Base-by-base conservation (phyloP, 2,888 invertebrate genomes). In the Pollenia amentaria region DNA sequence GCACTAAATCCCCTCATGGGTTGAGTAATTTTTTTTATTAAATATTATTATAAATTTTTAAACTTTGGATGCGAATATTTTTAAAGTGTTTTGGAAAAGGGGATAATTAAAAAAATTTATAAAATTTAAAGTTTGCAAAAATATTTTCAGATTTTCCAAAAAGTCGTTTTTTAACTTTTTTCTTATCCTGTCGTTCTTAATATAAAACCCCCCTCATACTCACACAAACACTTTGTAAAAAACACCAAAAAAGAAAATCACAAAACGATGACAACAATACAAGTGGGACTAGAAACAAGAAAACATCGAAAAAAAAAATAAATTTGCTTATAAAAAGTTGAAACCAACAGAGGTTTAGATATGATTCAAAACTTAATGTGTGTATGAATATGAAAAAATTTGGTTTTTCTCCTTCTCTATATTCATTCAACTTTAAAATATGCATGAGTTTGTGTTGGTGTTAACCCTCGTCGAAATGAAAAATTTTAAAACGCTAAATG, bases 191-290 rank as follows among this genome's bases (percentile, higher is more conserved):
- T 2, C 21, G 1, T 53, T 10, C 10, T 55, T 8, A 18, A 55
- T 57, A 57, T 38, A 62, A 62, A 62, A 62, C 3, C 7, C 9
- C 10, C 60, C 38, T 4, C 16, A 40, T 53, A 10, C 29, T 16
- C 9, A 38, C 11, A 29, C n/a, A 69, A 69, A 69, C 11, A 62
- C 16, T 40, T 40, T 18, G 40, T n/a, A 40, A 11, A 16, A 40
- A 48, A 11, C 14, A 69, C 3, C 11, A 16, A 53, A 14, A 69
- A 53, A 18, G 53, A 29, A 29, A 29, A 29, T 29, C 53, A 53
- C 16, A 69, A 53, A 69, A 69, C 51, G 53, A 53, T 38, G 69
- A 40, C 69, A 69, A 69, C 51, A 38, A 40, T 53, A 53, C 69
- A 53, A 69, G 38, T 53, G 38, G 51, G 51, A 51, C 51, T 69